Percentiles rank a stretch among this genome's conserved stretches.
These are phyloP conservation scores for Magallana gigas DNA, from an alignment of 1,140 invertebrate genomes.

Conservation along the genomic window DNA sequence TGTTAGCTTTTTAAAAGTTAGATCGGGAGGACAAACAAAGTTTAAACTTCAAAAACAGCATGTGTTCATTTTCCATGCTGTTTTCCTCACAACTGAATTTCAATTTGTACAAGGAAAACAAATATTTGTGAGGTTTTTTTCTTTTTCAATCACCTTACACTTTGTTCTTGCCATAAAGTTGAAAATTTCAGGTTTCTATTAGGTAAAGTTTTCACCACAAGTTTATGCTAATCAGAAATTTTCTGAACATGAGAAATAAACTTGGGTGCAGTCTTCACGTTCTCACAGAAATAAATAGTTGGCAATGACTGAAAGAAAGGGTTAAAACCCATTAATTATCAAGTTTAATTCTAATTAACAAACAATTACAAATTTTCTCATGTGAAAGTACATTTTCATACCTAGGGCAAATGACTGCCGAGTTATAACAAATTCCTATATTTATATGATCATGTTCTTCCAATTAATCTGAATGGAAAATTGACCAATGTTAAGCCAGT, in stretches of 20 bases:
- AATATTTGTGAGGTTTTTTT: constrained; percentile 25
- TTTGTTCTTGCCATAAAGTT: constrained; percentile 33
- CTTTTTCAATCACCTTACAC: neutral
- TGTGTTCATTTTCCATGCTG: neutral
- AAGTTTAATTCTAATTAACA: constrained; percentile 26
- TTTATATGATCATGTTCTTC: neutral
- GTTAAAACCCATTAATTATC: constrained; percentile 18
- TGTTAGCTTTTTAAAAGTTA: constrained; percentile 19
- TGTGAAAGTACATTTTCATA: constrained; percentile 12
- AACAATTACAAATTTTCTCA: constrained; percentile 1
- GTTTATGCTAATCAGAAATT: neutral
- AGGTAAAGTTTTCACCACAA: neutral
- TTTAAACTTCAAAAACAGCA: constrained; percentile 24
- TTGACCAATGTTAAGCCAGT: no score
- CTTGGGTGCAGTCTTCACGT: neutral
- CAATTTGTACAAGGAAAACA: constrained; percentile 16
- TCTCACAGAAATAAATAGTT: neutral
- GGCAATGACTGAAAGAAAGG: neutral
- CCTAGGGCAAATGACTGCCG: neutral
- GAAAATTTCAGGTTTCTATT: neutral
- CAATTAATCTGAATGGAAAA: no score
- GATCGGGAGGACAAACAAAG: constrained; percentile 12
- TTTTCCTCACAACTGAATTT: neutral
- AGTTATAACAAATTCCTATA: neutral
- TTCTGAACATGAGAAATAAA: neutral